Base-by-base conservation (phyloP, 2,888 invertebrate genomes). In the Miltochrista miniata region DNA sequence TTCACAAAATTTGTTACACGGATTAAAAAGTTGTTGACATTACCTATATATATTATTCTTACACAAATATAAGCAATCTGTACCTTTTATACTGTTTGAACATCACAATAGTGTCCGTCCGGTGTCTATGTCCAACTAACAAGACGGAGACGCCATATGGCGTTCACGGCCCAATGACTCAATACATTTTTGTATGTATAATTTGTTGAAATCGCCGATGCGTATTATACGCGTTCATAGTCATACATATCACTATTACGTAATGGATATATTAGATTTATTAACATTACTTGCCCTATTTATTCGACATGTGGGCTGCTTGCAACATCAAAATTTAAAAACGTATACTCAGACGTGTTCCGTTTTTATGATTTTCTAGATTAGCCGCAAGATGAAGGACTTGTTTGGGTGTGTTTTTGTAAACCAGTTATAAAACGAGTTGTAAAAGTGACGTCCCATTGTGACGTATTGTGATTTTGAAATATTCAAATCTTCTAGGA, bases 81-180 rank as follows among this genome's bases (percentile, higher is more conserved):
- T 64, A 71, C 73, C n/a, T n/a, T n/a, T n/a, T n/a, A n/a, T n/a
- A 55, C 61, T 45, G 67, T 66, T 56, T 74, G 61, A 62, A 62
- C 54, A 52, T 64, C 60, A 58, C 60, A 62, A 70, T 31, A 8
- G 74, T 67, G 76, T 81, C 72, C 79, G 73, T 79, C 77, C 79
- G 74, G 71, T 76, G 72, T 59, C 71, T 74, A 72, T 76, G 77
- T 76, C 74, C 71, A 68, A 76, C 78, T 75, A 79, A 76, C 77
- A 57, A 74, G 77, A 76, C 70, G 72, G 57, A 74, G 78, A 76
- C 70, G 72, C 85, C 87, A 86, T 87, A 87, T 87, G 87, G 86
- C 73, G 74, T 74, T 76, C 74, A 76, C 70, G 73, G 71, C 61
- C 61, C 74, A 73, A 73, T 82, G 82, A 80, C 83, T 84, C 78